A percentile compares a stretch with the other conserved stretches of the same genome.
Conservation (phyloP, 2,888 invertebrate species). For the Sesia apiformis region DNA sequence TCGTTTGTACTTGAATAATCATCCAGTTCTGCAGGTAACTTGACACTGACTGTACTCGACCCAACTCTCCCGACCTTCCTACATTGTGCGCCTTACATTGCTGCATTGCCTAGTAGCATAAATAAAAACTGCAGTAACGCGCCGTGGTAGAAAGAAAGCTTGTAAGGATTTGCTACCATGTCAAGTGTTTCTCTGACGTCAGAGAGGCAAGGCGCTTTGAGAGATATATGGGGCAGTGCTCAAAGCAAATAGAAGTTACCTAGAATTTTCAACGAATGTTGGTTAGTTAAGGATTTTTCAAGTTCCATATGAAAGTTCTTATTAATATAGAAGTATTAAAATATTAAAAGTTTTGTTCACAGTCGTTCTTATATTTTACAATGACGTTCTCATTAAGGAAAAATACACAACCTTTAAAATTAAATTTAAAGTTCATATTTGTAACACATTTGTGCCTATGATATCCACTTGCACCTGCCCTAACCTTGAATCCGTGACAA, state of each 20-base stretch:
- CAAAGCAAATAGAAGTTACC: slow-evolving; percentile 11
- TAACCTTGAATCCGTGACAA: too few relatives aligned
- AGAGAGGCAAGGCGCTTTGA: slow-evolving; percentile 3
- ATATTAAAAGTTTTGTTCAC: too few relatives aligned
- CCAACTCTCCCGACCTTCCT: not conserved
- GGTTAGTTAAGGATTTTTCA: not conserved
- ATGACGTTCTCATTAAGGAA: not conserved
- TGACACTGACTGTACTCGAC: not conserved
- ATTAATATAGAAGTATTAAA: too few relatives aligned
- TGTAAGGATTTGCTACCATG: not conserved
- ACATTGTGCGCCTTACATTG: not conserved
- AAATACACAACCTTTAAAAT: not conserved
- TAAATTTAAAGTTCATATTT: too few relatives aligned
- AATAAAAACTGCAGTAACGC: not conserved
- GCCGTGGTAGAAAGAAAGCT: not conserved
- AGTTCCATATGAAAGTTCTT: not conserved
- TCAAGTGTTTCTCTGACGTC: not conserved
- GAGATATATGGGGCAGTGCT: slow-evolving; percentile 31
- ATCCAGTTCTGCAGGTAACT: not conserved
- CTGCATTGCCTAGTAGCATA: not conserved
- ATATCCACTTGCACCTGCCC: too few relatives aligned
- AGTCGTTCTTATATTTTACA: not conserved
- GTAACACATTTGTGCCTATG: too few relatives aligned
- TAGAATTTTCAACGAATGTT: not conserved
- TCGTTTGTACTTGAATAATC: not conserved